Conservation (phyloP, 30 jellyfish, hydroid and myxozoan genomes). For the Turritopsis rubra region DNA sequence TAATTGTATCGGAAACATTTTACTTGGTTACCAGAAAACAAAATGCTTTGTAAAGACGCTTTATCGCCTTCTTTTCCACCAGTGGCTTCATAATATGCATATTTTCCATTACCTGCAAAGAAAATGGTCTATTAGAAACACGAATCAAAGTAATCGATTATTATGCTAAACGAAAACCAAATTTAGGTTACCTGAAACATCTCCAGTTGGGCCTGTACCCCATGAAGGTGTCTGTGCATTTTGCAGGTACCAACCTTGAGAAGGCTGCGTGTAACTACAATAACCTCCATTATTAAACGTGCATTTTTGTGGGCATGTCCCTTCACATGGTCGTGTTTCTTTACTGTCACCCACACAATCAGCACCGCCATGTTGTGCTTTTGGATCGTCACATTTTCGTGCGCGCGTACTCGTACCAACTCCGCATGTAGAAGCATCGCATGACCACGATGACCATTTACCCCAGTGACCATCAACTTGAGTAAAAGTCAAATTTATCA, state of each 20-base stretch:
- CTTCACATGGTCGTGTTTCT: neutral
- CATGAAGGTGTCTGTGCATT: neutral
- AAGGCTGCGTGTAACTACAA: neutral
- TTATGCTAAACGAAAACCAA: no score
- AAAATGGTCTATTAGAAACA: neutral
- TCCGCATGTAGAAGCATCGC: slow-evolving; percentile 2
- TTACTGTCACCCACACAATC: neutral
- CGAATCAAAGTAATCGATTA: neutral
- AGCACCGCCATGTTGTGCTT: slow-evolving; percentile 15
- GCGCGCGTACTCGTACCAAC: neutral
- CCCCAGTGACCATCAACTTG: slow-evolving; percentile 14
- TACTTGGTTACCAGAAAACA: slow-evolving; percentile 32
- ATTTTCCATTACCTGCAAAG: neutral
- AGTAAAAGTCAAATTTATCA: no score
- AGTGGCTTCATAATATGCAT: neutral
- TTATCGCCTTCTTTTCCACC: neutral
- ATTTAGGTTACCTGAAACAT: neutral
- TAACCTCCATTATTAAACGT: neutral
- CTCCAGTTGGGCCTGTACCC: neutral
- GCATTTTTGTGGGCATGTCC: neutral
- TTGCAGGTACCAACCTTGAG: neutral
- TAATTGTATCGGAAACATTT: slow-evolving; percentile 63
- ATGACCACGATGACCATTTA: slow-evolving; percentile 3
- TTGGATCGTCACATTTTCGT: neutral
- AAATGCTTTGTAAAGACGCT: neutral